Percentiles rank a stretch among this genome's conserved stretches.
Conservation (phyloP, 2,113 vertebrate genomes). For the Anolis carolinensis region DNA sequence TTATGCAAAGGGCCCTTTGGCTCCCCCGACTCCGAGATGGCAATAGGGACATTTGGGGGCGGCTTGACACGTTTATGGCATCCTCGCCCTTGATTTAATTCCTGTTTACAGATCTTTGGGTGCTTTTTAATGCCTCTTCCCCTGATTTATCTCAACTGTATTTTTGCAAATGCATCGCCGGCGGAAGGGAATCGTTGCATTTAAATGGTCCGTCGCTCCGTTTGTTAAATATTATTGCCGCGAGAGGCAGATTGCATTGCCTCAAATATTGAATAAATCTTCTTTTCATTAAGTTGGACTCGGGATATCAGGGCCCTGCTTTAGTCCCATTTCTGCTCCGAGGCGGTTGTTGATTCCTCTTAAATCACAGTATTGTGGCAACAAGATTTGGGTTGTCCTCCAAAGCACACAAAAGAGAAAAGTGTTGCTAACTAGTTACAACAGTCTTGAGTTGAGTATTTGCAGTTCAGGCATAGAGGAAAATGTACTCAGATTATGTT, state of each 20-base stretch:
- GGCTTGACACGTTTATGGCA: neutral
- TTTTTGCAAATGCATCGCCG: neutral
- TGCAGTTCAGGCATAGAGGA: neutral
- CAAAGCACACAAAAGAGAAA: neutral
- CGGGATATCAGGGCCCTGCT: neutral
- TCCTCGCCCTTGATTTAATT: slow-evolving; percentile 19
- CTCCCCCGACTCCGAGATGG: neutral
- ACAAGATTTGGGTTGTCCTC: neutral
- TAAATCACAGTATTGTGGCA: neutral
- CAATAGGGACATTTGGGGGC: neutral
- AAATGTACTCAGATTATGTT: neutral
- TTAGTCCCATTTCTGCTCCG: neutral
- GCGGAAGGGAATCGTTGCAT: neutral
- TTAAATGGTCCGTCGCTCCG: slow-evolving; percentile 9
- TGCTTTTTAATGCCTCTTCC: neutral
- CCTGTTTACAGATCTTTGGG: neutral
- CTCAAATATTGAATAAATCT: slow-evolving; percentile 36
- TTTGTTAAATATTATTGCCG: slow-evolving; percentile 18
- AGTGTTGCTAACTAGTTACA: neutral
- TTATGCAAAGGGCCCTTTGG: neutral
- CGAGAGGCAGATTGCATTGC: slow-evolving; percentile 23
- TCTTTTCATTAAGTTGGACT: neutral
- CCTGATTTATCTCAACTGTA: neutral
- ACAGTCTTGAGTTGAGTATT: neutral
- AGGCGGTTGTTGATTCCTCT: neutral